Conservation (phyloP, 2,113 vertebrate species). For the Osmerus eperlanus region DNA sequence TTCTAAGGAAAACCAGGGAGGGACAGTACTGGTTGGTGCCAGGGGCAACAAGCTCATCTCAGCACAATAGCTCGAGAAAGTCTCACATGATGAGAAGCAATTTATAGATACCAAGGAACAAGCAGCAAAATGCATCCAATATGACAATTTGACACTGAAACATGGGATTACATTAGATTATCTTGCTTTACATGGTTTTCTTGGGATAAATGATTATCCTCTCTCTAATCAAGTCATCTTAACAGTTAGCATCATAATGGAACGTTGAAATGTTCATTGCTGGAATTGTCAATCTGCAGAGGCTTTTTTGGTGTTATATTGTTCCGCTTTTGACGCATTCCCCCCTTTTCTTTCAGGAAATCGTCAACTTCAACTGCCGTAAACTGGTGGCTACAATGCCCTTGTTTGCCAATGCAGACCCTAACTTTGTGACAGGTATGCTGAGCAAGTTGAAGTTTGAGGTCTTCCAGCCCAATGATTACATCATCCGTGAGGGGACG, state of each 20-base stretch:
- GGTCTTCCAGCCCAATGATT: conserved; percentile 97
- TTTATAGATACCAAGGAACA: conserved; percentile 53
- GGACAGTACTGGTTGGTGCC: conserved; percentile 41
- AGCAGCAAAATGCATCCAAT: conserved; percentile 44
- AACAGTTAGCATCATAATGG: no score
- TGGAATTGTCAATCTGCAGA: no score
- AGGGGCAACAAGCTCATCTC: conserved; percentile 61
- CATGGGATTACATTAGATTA: no score
- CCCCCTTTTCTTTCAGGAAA: conserved; percentile 77
- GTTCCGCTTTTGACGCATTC: no score
- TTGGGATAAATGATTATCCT: no score
- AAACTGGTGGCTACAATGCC: conserved; percentile 98
- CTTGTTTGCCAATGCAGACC: conserved; percentile 95
- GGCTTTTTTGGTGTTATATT: no score
- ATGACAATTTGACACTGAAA: conserved; percentile 24
- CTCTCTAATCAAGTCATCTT: no score
- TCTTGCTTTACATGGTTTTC: no score
- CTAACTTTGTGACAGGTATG: conserved; percentile 98
- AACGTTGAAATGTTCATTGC: no score
- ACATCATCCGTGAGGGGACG: conserved; percentile 95
- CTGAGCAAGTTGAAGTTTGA: conserved; percentile 96
- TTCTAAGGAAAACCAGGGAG: conserved; percentile 52
- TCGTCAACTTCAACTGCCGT: conserved; percentile 97
- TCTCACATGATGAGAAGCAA: conserved; percentile 53
- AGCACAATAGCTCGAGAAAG: conserved; percentile 47